Evolutionary conservation across 2,113 vertebrate genomes (phyloP), one percentile per base, ranked within the genome.

Genomic region (Antennarius striatus): DNA sequence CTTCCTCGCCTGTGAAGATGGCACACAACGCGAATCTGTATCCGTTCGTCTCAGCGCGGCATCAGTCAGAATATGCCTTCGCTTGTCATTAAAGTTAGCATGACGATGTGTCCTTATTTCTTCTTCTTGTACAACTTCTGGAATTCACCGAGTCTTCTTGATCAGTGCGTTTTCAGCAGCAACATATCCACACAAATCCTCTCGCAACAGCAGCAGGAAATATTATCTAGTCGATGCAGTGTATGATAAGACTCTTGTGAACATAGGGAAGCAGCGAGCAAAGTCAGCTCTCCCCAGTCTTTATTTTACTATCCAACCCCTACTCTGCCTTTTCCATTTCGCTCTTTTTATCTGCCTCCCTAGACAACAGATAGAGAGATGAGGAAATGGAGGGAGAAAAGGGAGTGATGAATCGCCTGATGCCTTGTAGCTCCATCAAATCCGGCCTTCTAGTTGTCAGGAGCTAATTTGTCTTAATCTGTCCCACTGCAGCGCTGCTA

Each of bases 381-480:
- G 5, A 56, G 65, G 74, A 59, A 65, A 47, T 48, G 46, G 32
- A 63, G 28, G 14, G 52, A 63, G 43, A 58, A 57, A 50, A 45
- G 16, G 22, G 43, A 56, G 56, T 78, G 76, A 84, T 84, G 67
- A 77, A 86, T 78, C 1, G 42, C 55, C 63, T n/a, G 39, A 71
- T 64, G 74, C 74, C 76, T 70, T 56, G 79, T 64, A 51, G 71
- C 76, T 77, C 77, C 74, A 76, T 80, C 84, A 85, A 68, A 85
- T 75, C 69, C 62, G 73, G 64, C 69, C 69, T 84, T 71, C 74
- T 46, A 30, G 70, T 80, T 16, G 29, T 72, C 63, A 59, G 51
- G 39, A 82, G 79, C 72, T 87, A 79, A 87, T 85, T 83, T 84
- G 77, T 86, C 81, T 87, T 87, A 82, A 86, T 85, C 84, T 65